Evolutionary conservation across 2,888 invertebrate species (phyloP).

Genomic region (Tethea ocularis): DNA sequence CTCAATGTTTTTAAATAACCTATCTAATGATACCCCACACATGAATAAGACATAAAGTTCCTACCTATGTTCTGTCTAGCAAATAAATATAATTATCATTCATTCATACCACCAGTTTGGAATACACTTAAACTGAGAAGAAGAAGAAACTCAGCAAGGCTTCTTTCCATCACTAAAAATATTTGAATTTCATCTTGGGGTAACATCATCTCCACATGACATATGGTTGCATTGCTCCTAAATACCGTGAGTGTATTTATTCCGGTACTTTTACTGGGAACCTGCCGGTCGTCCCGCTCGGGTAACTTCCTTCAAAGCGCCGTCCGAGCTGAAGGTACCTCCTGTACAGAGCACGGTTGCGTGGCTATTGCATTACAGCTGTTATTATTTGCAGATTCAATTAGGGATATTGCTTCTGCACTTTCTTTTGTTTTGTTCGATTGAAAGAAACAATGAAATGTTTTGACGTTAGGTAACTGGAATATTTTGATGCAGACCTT

Average conservation of each 20-base stretch:
- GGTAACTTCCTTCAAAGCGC: constrained; percentile 46
- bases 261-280: constrained; percentile 74
- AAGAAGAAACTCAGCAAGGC: too few relatives aligned
- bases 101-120: too few relatives aligned
- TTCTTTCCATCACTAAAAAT: too few relatives aligned
- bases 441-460: neutral
- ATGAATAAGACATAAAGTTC: too few relatives aligned
- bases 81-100: too few relatives aligned
- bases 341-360: constrained; percentile 17
- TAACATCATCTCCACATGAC: constrained; percentile 41
- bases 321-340: constrained; percentile 13
- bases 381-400: constrained; percentile 58
- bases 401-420: constrained; percentile 47
- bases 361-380: constrained; percentile 35
- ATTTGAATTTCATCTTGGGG: constrained; percentile 17
- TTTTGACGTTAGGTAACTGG: neutral
- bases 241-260: constrained; percentile 69
- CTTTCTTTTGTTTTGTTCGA: constrained; percentile 33
- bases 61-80: too few relatives aligned
- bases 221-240: constrained; percentile 50
- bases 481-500: too few relatives aligned
- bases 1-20: too few relatives aligned
- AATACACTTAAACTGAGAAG: too few relatives aligned
- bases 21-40: too few relatives aligned
- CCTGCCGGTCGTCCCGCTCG: constrained; percentile 42